phyloP scores from a whole-genome alignment of 2,797 vertebrate genomes.

The Trachops cirrhosus region DNA sequence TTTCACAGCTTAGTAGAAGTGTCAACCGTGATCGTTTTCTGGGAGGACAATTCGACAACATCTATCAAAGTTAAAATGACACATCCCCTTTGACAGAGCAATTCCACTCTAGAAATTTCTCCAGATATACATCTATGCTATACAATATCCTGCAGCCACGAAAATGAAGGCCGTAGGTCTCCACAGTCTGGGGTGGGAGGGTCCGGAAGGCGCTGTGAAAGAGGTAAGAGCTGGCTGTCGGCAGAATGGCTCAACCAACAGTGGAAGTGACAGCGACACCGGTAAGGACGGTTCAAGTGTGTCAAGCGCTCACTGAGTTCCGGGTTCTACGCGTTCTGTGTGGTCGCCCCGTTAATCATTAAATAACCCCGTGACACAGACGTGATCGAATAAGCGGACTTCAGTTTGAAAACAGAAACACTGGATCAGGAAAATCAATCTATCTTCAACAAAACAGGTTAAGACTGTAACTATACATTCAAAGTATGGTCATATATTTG shows the following conservation, averaged over 20 bases:
- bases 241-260: background rate
- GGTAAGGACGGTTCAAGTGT: background rate
- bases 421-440: background rate
- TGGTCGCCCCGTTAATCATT: background rate
- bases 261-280: background rate
- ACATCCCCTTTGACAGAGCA: background rate
- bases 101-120: background rate
- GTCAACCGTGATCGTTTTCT: background rate
- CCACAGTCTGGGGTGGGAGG: background rate
- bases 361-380: background rate
- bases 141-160: background rate
- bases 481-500: background rate
- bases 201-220: background rate
- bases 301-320: background rate
- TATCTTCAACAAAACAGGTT: background rate
- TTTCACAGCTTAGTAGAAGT: background rate
- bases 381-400: background rate
- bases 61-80: background rate
- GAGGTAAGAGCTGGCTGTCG: background rate
- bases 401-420: background rate
- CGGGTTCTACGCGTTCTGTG: background rate
- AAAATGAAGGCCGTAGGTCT: background rate
- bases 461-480: background rate
- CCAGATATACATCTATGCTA: background rate
- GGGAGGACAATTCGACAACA: background rate